Conservation (phyloP, 2,888 invertebrate genomes). For the Macrophya alboannulata region DNA sequence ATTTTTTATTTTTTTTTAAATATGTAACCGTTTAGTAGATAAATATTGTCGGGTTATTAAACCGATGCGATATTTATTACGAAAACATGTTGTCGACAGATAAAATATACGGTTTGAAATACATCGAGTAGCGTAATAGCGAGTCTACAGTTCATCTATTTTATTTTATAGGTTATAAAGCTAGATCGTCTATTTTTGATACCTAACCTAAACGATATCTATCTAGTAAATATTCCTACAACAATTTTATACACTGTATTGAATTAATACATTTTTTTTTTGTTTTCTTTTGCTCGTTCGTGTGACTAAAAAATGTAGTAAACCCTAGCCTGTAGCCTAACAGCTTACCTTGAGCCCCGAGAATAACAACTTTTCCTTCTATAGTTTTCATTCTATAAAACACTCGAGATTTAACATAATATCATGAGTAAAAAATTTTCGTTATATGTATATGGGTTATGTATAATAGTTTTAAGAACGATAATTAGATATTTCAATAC, state of each 20-base stretch:
- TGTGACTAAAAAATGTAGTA: no score
- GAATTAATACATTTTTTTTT: no score
- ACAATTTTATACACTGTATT: no score
- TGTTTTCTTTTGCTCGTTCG: no score
- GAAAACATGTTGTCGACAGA: neutral
- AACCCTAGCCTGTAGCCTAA: no score
- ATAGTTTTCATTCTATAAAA: constrained; percentile 85
- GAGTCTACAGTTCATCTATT: no score
- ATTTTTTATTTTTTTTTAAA: no score
- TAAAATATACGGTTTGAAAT: neutral
- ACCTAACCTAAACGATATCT: no score
- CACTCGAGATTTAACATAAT: neutral
- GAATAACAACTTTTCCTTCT: constrained; percentile 92
- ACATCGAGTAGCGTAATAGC: no score
- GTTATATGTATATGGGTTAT: neutral
- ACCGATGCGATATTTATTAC: neutral
- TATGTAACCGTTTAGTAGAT: neutral
- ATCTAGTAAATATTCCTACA: no score
- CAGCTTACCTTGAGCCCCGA: constrained; percentile 89
- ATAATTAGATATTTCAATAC: neutral
- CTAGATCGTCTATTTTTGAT: no score
- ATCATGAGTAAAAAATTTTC: neutral
- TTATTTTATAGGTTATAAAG: neutral
- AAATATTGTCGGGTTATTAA: neutral
- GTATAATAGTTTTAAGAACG: no score